Conservation (phyloP, 2,888 invertebrate species). For the Ariolimax columbianus region DNA sequence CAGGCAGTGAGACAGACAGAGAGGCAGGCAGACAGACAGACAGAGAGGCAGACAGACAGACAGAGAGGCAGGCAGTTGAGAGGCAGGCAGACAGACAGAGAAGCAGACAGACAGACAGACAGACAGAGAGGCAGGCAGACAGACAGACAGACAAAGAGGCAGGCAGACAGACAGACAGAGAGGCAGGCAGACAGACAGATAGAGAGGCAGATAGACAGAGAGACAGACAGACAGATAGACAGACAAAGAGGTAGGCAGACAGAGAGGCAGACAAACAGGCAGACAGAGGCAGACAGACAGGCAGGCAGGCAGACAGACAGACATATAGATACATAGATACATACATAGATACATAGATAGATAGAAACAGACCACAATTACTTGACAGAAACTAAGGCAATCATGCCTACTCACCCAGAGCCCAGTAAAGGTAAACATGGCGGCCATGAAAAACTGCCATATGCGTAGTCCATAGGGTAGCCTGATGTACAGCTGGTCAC, state of each 20-base stretch:
- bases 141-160: too few relatives aligned
- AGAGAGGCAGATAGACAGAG: neutral
- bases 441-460: constrained; percentile 77
- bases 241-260: neutral
- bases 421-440: constrained; percentile 66
- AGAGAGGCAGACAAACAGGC: neutral
- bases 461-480: constrained; percentile 79
- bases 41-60: too few relatives aligned
- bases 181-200: too few relatives aligned
- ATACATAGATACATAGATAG: neutral
- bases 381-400: neutral
- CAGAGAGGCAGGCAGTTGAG: too few relatives aligned
- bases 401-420: constrained; percentile 69
- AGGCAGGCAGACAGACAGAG: too few relatives aligned
- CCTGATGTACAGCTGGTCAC: constrained; percentile 80
- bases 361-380: neutral
- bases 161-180: too few relatives aligned
- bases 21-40: too few relatives aligned
- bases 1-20: too few relatives aligned
- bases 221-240: neutral
- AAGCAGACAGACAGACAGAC: too few relatives aligned
- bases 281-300: neutral
- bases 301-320: neutral
- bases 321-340: neutral
- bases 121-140: too few relatives aligned